Conservation (phyloP, 2,888 invertebrate species). For the Brachyptera putata region DNA sequence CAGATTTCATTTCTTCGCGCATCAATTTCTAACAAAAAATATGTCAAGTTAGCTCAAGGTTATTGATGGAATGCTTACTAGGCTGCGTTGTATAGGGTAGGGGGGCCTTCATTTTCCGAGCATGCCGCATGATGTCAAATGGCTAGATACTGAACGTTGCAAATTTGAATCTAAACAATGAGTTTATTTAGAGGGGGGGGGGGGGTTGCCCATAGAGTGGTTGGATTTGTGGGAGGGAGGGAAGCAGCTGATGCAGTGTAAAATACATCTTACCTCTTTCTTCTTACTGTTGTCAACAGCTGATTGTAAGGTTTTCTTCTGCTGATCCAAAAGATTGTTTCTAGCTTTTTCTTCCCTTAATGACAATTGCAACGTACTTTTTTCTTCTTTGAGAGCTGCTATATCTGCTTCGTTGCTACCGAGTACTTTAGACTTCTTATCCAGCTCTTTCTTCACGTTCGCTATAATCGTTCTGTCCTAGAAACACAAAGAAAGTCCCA, state of each 20-base stretch:
- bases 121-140: too few species aligned
- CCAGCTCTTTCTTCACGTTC: constrained; percentile 41
- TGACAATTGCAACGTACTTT: constrained; percentile 51
- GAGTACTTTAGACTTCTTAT: constrained; percentile 44
- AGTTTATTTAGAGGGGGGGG: too few species aligned
- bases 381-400: constrained; percentile 46
- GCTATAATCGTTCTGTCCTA: constrained; percentile 38
- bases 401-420: constrained; percentile 48
- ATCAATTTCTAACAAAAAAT: constrained; percentile 50
- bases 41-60: too few species aligned
- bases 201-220: too few species aligned
- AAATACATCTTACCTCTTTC: constrained; percentile 45
- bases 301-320: constrained; percentile 52
- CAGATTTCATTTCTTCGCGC: constrained; percentile 42
- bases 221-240: too few species aligned
- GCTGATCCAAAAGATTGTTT: constrained; percentile 51
- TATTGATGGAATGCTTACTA: too few species aligned
- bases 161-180: too few species aligned
- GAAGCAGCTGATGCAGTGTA: too few species aligned
- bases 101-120: too few species aligned
- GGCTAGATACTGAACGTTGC: too few species aligned
- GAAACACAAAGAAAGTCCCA: neutral
- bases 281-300: constrained; percentile 51
- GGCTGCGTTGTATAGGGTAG: too few species aligned
- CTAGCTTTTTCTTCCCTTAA: constrained; percentile 51